These are phyloP conservation scores for Rhea americana DNA, from an alignment of 2,113 vertebrate genomes.

Conservation along the genomic window DNA sequence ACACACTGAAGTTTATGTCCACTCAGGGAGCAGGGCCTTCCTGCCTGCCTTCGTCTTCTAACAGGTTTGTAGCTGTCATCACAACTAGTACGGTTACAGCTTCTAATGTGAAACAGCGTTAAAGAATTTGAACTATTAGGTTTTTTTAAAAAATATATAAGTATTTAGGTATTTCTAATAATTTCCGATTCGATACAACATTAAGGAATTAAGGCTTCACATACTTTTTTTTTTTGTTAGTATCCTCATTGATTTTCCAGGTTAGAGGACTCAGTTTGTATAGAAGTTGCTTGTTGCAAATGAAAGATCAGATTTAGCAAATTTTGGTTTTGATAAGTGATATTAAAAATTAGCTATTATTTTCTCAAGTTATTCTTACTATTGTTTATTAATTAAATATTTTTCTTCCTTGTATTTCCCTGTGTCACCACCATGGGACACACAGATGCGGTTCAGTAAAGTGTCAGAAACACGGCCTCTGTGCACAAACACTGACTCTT, in stretches of 20 bases:
- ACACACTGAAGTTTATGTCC: background rate
- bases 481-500: background rate
- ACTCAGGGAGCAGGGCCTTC: background rate
- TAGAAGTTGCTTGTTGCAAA: background rate
- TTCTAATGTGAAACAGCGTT: background rate
- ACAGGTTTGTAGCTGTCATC: background rate
- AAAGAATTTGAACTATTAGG: background rate
- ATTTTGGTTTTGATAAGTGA: background rate
- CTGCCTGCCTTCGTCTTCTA: background rate
- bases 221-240: conserved; percentile 24
- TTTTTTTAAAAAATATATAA: background rate
- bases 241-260: background rate
- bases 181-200: conserved; percentile 42
- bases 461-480: background rate
- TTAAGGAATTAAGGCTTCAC: conserved; percentile 37
- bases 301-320: background rate
- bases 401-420: background rate
- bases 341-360: background rate
- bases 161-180: conserved; percentile 17
- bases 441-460: background rate
- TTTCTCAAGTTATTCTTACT: background rate
- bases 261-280: conserved; percentile 8
- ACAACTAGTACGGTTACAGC: background rate
- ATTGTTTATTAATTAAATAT: background rate
- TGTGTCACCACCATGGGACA: background rate